Conservation (phyloP, 2,888 invertebrate species). For the Choristoneura rosaceana region DNA sequence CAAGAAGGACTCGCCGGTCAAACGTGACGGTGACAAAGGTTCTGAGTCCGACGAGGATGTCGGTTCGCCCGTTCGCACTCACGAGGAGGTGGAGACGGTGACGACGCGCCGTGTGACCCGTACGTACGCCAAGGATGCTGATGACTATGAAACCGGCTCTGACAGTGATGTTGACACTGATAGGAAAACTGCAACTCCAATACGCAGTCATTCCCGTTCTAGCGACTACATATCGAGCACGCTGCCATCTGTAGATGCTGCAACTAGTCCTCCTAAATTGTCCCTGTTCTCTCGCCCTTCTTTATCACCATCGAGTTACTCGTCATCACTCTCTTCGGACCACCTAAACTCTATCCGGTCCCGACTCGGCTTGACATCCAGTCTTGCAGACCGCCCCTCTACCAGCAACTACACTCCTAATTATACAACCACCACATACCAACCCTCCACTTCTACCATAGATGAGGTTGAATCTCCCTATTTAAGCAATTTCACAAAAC, state of each 20-base stretch:
- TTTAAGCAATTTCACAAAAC: conserved; percentile 89
- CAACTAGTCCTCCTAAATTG: conserved; percentile 70
- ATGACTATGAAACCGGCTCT: conserved; percentile 89
- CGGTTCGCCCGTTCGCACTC: conserved; percentile 72
- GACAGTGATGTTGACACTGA: conserved; percentile 88
- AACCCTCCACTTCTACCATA: conserved; percentile 71
- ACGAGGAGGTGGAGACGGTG: conserved; percentile 80
- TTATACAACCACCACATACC: conserved; percentile 66
- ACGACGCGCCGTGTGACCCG: conserved; percentile 83
- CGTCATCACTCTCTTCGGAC: conserved; percentile 74
- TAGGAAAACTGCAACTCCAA: conserved; percentile 70
- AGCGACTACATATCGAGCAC: conserved; percentile 79
- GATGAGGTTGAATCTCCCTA: conserved; percentile 88
- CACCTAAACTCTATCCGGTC: conserved; percentile 86
- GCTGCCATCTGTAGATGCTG: conserved; percentile 64
- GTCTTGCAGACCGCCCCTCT: conserved; percentile 70
- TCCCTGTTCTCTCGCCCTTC: conserved; percentile 76
- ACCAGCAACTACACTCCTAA: conserved; percentile 63
- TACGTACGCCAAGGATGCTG: conserved; percentile 78
- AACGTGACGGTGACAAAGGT: conserved; percentile 75
- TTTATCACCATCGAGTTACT: conserved; percentile 65
- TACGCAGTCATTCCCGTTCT: conserved; percentile 71
- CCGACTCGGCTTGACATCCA: conserved; percentile 82
- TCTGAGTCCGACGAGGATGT: conserved; percentile 74
- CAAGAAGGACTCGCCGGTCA: conserved; percentile 74